These are phyloP conservation scores for Coregonus clupeaformis DNA, from an alignment of 2,113 vertebrate species.

Conservation along the genomic window DNA sequence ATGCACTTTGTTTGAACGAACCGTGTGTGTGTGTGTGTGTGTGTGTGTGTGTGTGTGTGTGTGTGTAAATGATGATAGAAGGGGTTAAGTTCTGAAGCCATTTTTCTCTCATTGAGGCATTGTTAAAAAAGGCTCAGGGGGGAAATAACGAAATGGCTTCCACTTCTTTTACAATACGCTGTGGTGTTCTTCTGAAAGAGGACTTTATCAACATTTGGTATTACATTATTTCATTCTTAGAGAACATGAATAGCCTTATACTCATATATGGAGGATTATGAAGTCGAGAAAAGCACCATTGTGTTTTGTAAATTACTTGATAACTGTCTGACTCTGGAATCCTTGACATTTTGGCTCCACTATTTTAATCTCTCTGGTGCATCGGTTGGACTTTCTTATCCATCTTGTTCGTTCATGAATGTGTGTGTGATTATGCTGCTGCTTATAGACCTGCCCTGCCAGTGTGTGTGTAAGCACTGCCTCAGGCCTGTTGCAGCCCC, in stretches of 20 bases:
- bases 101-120: constrained; percentile 29
- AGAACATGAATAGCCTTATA: no score
- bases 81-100: constrained; percentile 20
- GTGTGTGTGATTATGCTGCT: background rate
- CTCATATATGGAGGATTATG: no score
- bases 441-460: background rate
- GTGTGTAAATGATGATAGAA: constrained; percentile 1
- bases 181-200: no score
- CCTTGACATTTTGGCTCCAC: background rate
- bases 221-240: no score
- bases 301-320: no score
- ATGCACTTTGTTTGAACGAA: constrained; percentile 44
- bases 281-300: no score
- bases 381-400: background rate
- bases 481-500: constrained; percentile 22
- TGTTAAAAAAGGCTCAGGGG: constrained; percentile 39
- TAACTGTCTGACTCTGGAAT: background rate
- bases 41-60: no score
- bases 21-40: constrained; percentile 27
- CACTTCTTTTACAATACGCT: no score
- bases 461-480: constrained; percentile 6
- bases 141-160: background rate
- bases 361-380: background rate
- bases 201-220: no score
- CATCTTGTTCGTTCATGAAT: background rate